Conservation (phyloP, 2,888 invertebrate genomes). For the Arrhopalites spinosus region DNA sequence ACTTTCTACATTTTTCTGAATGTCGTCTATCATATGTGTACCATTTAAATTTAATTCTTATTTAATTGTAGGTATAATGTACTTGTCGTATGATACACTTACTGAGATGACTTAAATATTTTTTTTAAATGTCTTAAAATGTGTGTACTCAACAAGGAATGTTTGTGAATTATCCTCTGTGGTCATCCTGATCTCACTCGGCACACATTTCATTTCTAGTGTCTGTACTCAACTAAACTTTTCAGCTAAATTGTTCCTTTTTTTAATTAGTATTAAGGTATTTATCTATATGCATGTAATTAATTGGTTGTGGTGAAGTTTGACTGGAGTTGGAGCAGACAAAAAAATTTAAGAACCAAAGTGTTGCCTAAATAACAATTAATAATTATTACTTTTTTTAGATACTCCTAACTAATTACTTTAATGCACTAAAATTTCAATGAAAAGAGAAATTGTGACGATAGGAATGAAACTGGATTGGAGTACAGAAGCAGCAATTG, state of each 20-base stretch:
- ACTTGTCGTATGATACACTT: no score
- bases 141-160: constrained; percentile 1
- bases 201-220: neutral
- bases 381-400: no score
- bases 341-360: no score
- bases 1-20: no score
- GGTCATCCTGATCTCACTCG: neutral
- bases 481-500: neutral
- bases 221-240: no score
- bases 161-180: neutral
- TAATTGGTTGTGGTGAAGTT: neutral
- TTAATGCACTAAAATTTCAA: constrained; percentile 10
- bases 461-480: constrained; percentile 11
- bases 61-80: no score
- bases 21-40: no score
- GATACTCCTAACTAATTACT: constrained; percentile 5
- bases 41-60: no score
- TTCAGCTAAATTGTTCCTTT: neutral
- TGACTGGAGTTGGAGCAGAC: no score
- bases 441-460: neutral
- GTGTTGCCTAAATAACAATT: no score
- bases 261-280: neutral
- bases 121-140: constrained; percentile 8
- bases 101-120: neutral
- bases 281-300: neutral